Evolutionary conservation across 2,888 invertebrate genomes (phyloP).

Genomic region (Caenorhabditis doughertyi): DNA sequence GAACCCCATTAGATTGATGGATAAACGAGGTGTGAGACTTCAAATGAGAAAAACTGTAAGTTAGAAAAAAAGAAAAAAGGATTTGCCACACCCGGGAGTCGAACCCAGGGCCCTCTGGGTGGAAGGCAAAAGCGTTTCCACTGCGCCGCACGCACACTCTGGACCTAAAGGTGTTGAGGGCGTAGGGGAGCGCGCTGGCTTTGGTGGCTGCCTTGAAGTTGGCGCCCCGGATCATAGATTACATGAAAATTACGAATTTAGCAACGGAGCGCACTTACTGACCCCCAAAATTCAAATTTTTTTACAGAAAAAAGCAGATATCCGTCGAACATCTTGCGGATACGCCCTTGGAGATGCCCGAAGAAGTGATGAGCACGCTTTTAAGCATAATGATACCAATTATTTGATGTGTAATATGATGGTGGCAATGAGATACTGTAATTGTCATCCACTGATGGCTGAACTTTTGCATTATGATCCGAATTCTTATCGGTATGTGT

Average conservation of each 20-base stretch:
- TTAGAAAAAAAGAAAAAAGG: background rate
- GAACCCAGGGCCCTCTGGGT: too few species aligned
- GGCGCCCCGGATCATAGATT: too few species aligned
- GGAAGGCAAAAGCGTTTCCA: too few species aligned
- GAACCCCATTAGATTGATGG: constrained; percentile 69
- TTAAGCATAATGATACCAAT: constrained; percentile 66
- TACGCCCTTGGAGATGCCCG: constrained; percentile 67
- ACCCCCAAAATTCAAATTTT: background rate
- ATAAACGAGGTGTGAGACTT: constrained; percentile 72
- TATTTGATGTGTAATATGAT: constrained; percentile 69
- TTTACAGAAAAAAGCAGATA: constrained; percentile 70
- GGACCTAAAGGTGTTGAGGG: too few species aligned
- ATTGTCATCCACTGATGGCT: constrained; percentile 71
- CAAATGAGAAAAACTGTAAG: constrained; percentile 70
- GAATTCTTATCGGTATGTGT: constrained; percentile 50
- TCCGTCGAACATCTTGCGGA: constrained; percentile 71
- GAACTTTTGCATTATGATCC: constrained; percentile 68
- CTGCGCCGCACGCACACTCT: too few species aligned
- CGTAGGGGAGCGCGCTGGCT: too few species aligned
- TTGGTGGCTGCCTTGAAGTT: too few species aligned
- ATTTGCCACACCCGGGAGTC: too few species aligned
- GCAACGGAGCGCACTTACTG: background rate
- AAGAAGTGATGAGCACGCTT: constrained; percentile 63
- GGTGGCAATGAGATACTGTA: constrained; percentile 68
- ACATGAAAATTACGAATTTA: too few species aligned